Percentiles rank a stretch among this genome's conserved stretches.
phyloP scores from a whole-genome alignment of 2,888 invertebrate species.

The Athalia rosae region DNA sequence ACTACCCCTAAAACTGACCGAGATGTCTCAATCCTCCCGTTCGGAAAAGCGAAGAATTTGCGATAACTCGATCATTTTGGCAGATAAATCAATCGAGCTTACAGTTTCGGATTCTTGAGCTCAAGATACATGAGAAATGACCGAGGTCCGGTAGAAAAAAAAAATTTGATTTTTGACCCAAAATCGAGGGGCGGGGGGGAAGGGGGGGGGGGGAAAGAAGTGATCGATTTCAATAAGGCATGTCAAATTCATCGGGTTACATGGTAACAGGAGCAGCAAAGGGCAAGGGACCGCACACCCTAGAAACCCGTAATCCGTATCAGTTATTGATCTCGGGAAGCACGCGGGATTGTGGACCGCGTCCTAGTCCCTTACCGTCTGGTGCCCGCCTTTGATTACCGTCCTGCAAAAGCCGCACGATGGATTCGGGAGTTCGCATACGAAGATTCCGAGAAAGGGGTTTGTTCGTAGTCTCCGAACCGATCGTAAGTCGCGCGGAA shows the following conservation, averaged over 20 bases:
- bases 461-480: slow-evolving; percentile 17
- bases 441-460: slow-evolving; percentile 34
- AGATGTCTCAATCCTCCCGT: not conserved
- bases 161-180: not conserved
- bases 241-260: not conserved
- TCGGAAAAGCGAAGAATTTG: not conserved
- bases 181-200: too few relatives aligned
- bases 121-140: too few relatives aligned
- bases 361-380: slow-evolving; percentile 1
- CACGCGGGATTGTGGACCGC: slow-evolving; percentile 15
- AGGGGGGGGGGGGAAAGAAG: not conserved
- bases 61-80: not conserved
- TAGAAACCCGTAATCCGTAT: slow-evolving; percentile 39
- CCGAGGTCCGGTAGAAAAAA: not conserved
- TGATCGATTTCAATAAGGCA: slow-evolving; percentile 24
- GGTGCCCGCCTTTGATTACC: slow-evolving; percentile 40
- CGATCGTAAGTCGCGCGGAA: slow-evolving; percentile 34
- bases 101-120: too few relatives aligned
- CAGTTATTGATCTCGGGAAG: slow-evolving; percentile 43
- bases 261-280: too few relatives aligned
- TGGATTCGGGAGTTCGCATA: not conserved
- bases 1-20: not conserved
- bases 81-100: not conserved
- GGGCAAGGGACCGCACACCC: slow-evolving; percentile 10
- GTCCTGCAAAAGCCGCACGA: slow-evolving; percentile 19